Evolutionary conservation across 2,113 vertebrate genomes (phyloP).

Genomic region (Hippocampus barbouri): DNA sequence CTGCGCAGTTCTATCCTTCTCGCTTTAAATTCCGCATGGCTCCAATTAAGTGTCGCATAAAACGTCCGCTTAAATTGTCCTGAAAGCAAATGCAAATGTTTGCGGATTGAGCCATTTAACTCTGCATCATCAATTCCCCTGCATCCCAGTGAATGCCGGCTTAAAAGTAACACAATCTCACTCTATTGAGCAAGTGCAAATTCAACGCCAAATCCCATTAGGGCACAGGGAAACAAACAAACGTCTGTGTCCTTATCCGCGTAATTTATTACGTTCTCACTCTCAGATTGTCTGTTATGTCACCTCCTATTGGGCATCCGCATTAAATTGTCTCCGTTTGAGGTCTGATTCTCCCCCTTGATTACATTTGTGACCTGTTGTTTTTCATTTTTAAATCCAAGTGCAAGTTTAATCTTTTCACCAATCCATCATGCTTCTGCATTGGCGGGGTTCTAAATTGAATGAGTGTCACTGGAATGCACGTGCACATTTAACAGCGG

Average conservation of each 20-base stretch:
- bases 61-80: constrained; percentile 50
- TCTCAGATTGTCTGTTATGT: constrained; percentile 33
- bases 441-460: constrained; percentile 14
- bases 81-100: constrained; percentile 49
- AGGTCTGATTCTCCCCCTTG: constrained; percentile 25
- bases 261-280: constrained; percentile 37
- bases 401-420: constrained; percentile 39
- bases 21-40: constrained; percentile 32
- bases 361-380: constrained; percentile 39
- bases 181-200: constrained; percentile 42
- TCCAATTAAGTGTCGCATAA: constrained; percentile 55
- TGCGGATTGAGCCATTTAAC: constrained; percentile 50
- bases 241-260: constrained; percentile 44
- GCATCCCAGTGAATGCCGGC: constrained; percentile 49
- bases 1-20: constrained; percentile 10
- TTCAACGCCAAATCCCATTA: constrained; percentile 50
- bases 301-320: constrained; percentile 38
- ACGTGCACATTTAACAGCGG: neutral
- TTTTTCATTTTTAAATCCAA: constrained; percentile 35
- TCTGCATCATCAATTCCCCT: constrained; percentile 43
- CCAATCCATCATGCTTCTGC: constrained; percentile 23
- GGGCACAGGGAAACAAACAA: constrained; percentile 32
- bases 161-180: constrained; percentile 54
- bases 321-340: constrained; percentile 34
- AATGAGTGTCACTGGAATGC: neutral